A percentile compares a stretch with the other conserved stretches of the same genome.
phyloP scores from a whole-genome alignment of 2,797 vertebrate genomes.

The Xenentodon cancila region DNA sequence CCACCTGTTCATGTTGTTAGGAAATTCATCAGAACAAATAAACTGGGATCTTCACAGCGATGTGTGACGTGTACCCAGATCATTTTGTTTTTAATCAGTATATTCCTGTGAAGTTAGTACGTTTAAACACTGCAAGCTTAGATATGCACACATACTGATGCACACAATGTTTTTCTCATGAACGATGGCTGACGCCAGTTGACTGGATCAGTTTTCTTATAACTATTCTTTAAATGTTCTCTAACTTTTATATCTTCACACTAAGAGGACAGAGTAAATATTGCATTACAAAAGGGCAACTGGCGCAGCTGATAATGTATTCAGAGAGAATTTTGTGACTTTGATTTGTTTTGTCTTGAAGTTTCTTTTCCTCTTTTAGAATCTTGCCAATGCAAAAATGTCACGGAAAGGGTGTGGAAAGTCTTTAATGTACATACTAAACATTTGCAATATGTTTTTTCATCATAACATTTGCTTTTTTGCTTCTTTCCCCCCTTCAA shows the following conservation, averaged over 20 bases:
- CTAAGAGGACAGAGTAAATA: background rate
- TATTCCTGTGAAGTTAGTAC: constrained; percentile 45
- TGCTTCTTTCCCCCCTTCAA: background rate
- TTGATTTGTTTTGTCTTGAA: constrained; percentile 4
- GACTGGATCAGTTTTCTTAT: constrained; percentile 18
- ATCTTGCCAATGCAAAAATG: constrained; percentile 29
- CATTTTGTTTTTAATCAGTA: constrained; percentile 32
- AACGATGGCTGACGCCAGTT: constrained; percentile 24
- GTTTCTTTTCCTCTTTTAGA: constrained; percentile 20
- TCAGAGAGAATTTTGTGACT: constrained; percentile 8
- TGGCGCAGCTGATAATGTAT: constrained; percentile 1
- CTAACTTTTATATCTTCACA: constrained; percentile 25
- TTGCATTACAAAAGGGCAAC: constrained; percentile 7
- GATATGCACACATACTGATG: constrained; percentile 30
- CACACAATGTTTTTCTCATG: constrained; percentile 30
- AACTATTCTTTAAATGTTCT: constrained; percentile 5
- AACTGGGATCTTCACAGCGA: constrained; percentile 29
- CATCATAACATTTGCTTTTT: constrained; percentile 5
- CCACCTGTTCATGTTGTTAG: constrained; percentile 37
- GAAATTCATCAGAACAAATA: constrained; percentile 34
- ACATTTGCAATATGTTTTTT: constrained; percentile 43
- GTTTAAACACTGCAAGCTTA: constrained; percentile 45
- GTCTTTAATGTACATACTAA: constrained; percentile 58
- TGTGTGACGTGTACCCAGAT: constrained; percentile 43
- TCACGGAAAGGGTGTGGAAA: constrained; percentile 16